Evolutionary conservation across 2,113 vertebrate genomes (phyloP), one percentile per base, ranked within the genome.

Genomic region (Ammodytes dubius): DNA sequence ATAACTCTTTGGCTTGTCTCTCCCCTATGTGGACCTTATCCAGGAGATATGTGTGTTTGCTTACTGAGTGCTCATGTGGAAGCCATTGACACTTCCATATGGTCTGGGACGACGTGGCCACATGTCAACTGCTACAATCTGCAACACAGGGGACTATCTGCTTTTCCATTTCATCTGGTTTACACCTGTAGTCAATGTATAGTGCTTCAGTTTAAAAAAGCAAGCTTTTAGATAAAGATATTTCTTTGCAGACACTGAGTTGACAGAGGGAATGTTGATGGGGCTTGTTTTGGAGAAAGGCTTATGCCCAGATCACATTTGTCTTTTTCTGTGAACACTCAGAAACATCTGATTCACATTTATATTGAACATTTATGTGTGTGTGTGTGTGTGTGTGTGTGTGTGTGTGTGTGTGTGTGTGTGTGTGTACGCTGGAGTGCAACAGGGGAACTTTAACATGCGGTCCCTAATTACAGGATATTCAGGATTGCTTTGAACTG

Each of bases 11-110:
- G 54, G 45, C 57, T 2, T 72, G 76, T 56, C 70, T 85, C 54
- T 83, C 82, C 70, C 79, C 42, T 89, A 43, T 80, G 76, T 83
- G 91, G 81, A 93, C 61, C 75, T 89, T 27, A 63, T 88, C 83
- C 84, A 83, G 85, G 70, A 87, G 77, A 72, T 71, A 61, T 8
- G 73, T 78, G 82, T 78, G 74, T 93, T 85, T 83, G 84, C 84
- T 82, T 66, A 10, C 61, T 53, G 54, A 86, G 81, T 70, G 37
- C 78, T 83, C 65, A 77, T 68, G 79, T 89, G 78, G 80, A 91
- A 84, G 71, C 70, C 58, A 86, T n/a, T 83, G 89, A 92, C 82
- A 87, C 73, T 85, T 70, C 46, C 60, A 19, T 75, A 64, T 54
- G 64, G 46, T 75, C 53, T 64, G 12, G 72, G 37, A 86, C 74